These are phyloP conservation scores for Acestrorhynchus altus DNA, from an alignment of 2,797 vertebrate genomes.

Conservation along the genomic window DNA sequence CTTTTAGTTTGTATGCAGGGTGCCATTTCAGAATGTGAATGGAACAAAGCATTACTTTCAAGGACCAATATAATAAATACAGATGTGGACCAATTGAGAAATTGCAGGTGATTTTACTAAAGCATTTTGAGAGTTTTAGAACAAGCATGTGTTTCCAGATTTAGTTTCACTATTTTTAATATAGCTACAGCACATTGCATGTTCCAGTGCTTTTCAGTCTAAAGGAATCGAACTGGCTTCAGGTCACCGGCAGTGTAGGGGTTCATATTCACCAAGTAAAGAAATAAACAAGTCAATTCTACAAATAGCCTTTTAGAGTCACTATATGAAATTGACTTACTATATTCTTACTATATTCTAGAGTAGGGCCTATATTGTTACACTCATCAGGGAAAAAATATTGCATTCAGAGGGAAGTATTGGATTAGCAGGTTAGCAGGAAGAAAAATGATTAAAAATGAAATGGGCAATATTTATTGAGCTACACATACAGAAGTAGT, in stretches of 20 bases:
- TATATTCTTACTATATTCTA: too few species aligned
- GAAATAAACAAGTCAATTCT: too few species aligned
- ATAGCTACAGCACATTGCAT: background rate
- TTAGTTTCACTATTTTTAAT: slow-evolving; percentile 20
- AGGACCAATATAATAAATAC: slow-evolving; percentile 64
- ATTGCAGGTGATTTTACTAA: slow-evolving; percentile 42
- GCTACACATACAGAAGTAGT: too few species aligned
- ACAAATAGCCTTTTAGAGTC: too few species aligned
- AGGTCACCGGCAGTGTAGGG: background rate
- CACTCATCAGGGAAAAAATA: too few species aligned
- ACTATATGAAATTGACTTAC: too few species aligned
- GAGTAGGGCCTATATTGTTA: too few species aligned
- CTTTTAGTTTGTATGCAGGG: slow-evolving; percentile 62
- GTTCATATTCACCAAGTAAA: background rate
- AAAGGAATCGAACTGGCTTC: too few species aligned
- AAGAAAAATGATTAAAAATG: too few species aligned
- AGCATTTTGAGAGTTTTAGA: background rate
- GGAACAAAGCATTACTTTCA: slow-evolving; percentile 61
- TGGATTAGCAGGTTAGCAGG: too few species aligned
- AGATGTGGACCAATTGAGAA: slow-evolving; percentile 38
- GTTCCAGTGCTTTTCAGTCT: background rate
- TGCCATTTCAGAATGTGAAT: slow-evolving; percentile 61
- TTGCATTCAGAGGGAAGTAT: too few species aligned
- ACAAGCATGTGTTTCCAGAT: slow-evolving; percentile 19
- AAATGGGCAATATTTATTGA: too few species aligned